Evolutionary conservation across 2,113 vertebrate species (phyloP), one percentile per base, ranked within the genome.

Genomic region (Sclerurus mexicanus): DNA sequence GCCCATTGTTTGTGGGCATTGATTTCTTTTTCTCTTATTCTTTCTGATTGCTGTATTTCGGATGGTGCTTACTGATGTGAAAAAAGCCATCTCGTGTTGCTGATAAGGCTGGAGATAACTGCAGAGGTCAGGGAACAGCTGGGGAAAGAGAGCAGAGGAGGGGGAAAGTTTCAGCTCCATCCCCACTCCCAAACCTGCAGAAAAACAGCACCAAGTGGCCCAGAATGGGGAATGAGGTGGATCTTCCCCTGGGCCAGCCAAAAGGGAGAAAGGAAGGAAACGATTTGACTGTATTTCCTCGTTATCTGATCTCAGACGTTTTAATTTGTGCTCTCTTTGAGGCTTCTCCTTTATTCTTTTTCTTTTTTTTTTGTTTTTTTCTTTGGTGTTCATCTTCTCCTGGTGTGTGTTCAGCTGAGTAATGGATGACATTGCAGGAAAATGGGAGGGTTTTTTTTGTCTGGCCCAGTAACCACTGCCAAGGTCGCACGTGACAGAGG

Each of bases 61-160:
- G 96, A 92, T 93, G 94, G 97, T 97, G 97, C 96, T 97, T 93
- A 97, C 94, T 95, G 97, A 97, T 95, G 97, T 97, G 98, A 96
- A 97, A 98, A 97, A 97, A 98, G 93, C 88, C 97, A 97, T 97
- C 97, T 94, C 52, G 76, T 75, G 60, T 21, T 63, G 87, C 90
- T 97, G 98, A 97, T 98, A 97, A 98, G 97, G 93, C 97, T 92
- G 84, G 89, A 97, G 96, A 98, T 97, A 98, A 95, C 31, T 2
- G 94, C 95, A 96, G 96, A 98, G 98, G 97, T 98, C 96, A 97
- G 74, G 92, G 86, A 79, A 85, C 1, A 18, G 52, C 87, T 53
- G 68, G 58, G 47, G 71, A 95, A 89, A 94, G 77, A 85, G 72
- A 95, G 87, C 42, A 83, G 37, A 76, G 19, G 56, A 49, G 42